Evolutionary conservation across 2,888 invertebrate genomes (phyloP), one percentile per base, ranked within the genome.

Genomic region (Nymphalis urticae): DNA sequence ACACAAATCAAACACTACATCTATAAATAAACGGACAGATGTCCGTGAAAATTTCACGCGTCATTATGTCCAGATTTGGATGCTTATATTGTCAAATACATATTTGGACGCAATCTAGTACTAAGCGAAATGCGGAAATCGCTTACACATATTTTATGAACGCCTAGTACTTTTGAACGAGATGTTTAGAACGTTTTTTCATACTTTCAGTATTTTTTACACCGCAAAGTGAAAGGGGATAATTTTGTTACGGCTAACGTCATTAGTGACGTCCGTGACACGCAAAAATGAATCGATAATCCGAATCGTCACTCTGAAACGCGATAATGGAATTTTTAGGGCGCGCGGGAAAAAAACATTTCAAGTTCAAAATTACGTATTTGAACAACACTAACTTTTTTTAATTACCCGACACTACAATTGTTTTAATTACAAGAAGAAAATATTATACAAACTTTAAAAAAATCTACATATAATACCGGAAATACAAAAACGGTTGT

Each of bases 1-100:
- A 85, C 85, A 89, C 90, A 89, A 90, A 90, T 90, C 90, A 89
- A 89, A 90, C 86, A 87, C 83, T 82, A 82, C 79, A 77, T 83
- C 88, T 88, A 89, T 86, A 87, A 88, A 90, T 90, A 89, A 86
- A 86, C 82, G 78, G 78, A 73, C 75, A 86, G 84, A 86, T 81
- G 88, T 85, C 86, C 86, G 80, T 87, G 89, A 85, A 89, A 87
- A 75, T 70, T 74, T 73, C 69, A 76, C 75, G 73, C 75, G 71
- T 73, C 72, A 71, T 70, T 73, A 74, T 73, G 71, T 61, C 75
- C 73, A 70, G 72, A 64, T 69, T 68, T 70, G 62, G 70, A 32
- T 59, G 58, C 47, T 62, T 62, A 27, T 68, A 56, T 59, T 21
- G 32, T 27, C 50, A 61, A 62, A 42, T 59, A 16, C 54, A 32